Percentiles rank a stretch among this genome's conserved stretches.
These are phyloP conservation scores for Myxocyprinus asiaticus DNA, from an alignment of 2,113 vertebrate genomes.

Conservation along the genomic window DNA sequence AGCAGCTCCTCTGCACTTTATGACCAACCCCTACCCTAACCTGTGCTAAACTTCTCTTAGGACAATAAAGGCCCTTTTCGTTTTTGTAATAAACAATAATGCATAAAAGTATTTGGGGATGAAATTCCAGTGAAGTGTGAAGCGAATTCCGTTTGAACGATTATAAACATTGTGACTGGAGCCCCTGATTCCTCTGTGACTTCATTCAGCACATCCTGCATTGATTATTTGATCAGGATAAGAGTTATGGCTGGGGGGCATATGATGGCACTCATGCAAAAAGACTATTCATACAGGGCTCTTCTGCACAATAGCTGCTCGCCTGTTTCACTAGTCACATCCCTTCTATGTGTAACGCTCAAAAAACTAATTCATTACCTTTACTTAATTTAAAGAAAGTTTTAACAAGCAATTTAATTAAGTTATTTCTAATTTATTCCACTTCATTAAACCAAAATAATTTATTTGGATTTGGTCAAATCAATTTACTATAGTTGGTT, in stretches of 20 bases:
- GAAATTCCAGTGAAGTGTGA: too few relatives aligned
- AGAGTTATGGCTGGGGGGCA: conserved; percentile 34
- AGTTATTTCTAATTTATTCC: too few relatives aligned
- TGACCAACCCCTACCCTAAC: not conserved
- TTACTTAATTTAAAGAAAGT: too few relatives aligned
- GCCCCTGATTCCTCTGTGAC: conserved; percentile 24
- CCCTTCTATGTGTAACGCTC: too few relatives aligned
- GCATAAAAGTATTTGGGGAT: not conserved
- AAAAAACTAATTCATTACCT: too few relatives aligned
- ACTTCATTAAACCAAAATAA: too few relatives aligned
- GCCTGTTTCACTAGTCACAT: conserved; percentile 5
- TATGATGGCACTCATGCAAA: conserved; percentile 44
- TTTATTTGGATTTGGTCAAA: too few relatives aligned
- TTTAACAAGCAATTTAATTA: too few relatives aligned
- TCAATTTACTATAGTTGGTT: too few relatives aligned
- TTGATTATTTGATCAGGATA: conserved; percentile 52
- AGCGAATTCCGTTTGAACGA: too few relatives aligned
- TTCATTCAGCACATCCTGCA: conserved; percentile 51
- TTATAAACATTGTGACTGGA: not conserved
- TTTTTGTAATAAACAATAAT: not conserved
- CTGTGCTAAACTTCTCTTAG: not conserved
- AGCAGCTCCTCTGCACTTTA: conserved; percentile 1
- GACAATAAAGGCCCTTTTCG: not conserved
- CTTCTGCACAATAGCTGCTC: conserved; percentile 19
- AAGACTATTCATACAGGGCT: not conserved